These are phyloP conservation scores for Pristionchus fissidentatus DNA, from an alignment of 2,888 invertebrate genomes.

Conservation along the genomic window DNA sequence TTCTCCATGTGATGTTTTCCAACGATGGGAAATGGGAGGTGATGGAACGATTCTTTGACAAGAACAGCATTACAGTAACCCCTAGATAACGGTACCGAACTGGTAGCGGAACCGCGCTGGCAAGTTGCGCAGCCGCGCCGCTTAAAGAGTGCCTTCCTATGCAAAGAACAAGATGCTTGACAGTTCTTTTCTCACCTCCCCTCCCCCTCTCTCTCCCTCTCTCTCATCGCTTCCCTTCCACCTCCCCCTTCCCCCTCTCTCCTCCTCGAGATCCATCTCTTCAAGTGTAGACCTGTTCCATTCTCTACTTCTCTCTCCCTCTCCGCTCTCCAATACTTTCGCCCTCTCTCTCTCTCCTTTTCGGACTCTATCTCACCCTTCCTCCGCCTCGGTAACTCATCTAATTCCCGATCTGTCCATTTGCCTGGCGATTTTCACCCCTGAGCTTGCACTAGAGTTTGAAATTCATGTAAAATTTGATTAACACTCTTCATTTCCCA, in stretches of 20 bases:
- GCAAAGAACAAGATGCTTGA: slow-evolving; percentile 14
- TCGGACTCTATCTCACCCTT: background rate
- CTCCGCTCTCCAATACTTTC: background rate
- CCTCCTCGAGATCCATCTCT: background rate
- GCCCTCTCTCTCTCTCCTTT: slow-evolving; percentile 3
- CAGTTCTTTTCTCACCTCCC: background rate
- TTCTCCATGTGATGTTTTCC: background rate
- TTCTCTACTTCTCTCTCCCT: background rate
- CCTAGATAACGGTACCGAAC: background rate
- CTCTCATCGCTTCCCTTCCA: background rate
- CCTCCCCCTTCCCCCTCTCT: background rate
- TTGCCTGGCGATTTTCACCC: background rate
- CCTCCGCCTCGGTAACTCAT: background rate
- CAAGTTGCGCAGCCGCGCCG: too few relatives aligned
- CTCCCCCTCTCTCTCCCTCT: slow-evolving; percentile 1
- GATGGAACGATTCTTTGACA: background rate
- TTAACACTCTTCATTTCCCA: too few relatives aligned
- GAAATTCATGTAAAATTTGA: too few relatives aligned
- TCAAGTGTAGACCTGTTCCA: slow-evolving; percentile 34
- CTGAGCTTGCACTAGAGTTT: too few relatives aligned
- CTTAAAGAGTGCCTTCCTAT: too few relatives aligned
- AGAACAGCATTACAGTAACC: background rate
- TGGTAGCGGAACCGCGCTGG: too few relatives aligned
- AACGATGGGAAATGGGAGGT: background rate
- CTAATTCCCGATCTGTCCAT: background rate